Conservation (phyloP, 2,797 vertebrate genomes). For the Rhincodon typus region DNA sequence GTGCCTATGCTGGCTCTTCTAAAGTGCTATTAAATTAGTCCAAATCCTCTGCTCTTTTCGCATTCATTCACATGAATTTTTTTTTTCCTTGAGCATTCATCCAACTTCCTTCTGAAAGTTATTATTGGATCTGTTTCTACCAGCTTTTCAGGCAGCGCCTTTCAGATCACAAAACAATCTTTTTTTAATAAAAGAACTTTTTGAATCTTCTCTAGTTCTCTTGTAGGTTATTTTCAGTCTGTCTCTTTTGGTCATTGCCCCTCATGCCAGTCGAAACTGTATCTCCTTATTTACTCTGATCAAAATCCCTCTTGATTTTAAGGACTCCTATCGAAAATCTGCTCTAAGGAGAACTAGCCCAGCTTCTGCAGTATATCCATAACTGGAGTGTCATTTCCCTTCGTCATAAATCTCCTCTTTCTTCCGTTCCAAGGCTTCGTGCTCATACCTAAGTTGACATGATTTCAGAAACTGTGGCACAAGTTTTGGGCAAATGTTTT, state of each 20-base stretch:
- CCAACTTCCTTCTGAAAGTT: neutral
- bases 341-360: neutral
- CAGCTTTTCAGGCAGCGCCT: neutral
- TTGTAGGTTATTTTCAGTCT: neutral
- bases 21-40: neutral
- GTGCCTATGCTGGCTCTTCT: neutral
- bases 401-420: neutral
- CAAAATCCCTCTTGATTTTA: neutral
- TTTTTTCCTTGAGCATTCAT: neutral
- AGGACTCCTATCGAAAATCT: neutral
- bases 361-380: neutral
- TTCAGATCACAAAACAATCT: neutral
- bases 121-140: neutral
- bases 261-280: neutral
- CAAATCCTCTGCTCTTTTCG: too few relatives aligned
- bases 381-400: neutral
- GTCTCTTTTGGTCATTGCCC: neutral
- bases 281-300: neutral
- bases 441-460: neutral
- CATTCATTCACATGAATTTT: too few relatives aligned
- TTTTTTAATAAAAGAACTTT: neutral
- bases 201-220: neutral
- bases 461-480: neutral
- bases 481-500: neutral
- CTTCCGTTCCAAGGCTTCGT: neutral